Evolutionary conservation across 2,797 vertebrate species (phyloP), one percentile per base, ranked within the genome.

Genomic region (Sternarchorhynchus goeldii): DNA sequence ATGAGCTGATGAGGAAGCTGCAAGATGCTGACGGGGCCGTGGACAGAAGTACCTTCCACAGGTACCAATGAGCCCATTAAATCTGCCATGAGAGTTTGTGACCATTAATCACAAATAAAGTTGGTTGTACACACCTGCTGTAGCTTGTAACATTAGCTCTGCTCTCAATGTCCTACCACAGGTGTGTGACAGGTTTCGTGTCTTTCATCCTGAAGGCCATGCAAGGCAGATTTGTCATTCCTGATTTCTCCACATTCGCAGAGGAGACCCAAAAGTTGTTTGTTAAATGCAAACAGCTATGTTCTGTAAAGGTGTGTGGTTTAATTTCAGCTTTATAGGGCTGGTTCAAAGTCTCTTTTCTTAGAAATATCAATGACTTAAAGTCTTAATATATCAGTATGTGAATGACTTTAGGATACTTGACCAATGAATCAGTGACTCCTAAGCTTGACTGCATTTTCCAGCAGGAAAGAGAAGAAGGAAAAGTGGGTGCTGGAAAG

Each of bases 181-280:
- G 91, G 85, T 91, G 91, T 25, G 79, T 91, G 75, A 89, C 91
- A 20, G 91, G 90, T 20, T 89, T 87, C 4, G 89, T 91, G 67
- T 91, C 91, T 20, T 89, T 92, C 76, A 86, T 92, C 77, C 84
- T 92, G 64, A 92, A 91, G 85, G 90, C 90, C 65, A 81, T 91
- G 55, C 91, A 92, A 82, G 91, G 91, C 6, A 84, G 91, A 63
- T 91, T 92, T 60, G 88, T 91, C 72, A 87, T 92, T 81, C 91
- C 91, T 2, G 91, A 92, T 73, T 92, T 92, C 66, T 83, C 84
- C 50, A 92, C 88, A 6, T 92, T 92, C 77, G 80, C 87, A 0
- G 91, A 91, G 50, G 89, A 92, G 85, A 90, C 90, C 2, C 91
- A 92, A 73, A 92, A 91, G 74, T 66, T 92, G 82, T 92, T 92